phyloP scores from a whole-genome alignment of 2,113 vertebrate species.

The Setophaga kirtlandii region DNA sequence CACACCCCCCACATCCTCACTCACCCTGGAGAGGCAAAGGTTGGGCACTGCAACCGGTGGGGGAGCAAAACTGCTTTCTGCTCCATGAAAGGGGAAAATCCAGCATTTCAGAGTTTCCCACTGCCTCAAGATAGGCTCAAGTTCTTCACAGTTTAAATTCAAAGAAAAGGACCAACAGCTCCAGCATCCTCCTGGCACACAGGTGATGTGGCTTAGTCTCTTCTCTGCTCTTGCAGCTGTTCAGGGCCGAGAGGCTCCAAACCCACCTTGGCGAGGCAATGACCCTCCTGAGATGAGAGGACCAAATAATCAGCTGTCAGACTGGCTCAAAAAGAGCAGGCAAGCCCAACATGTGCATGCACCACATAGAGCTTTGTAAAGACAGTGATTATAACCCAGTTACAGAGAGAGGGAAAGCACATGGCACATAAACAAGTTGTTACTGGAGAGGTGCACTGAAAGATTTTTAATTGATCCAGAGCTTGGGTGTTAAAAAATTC shows the following conservation, averaged over 20 bases:
- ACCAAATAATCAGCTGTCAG: neutral
- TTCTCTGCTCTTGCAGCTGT: neutral
- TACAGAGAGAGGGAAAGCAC: neutral
- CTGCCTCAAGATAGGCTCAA: neutral
- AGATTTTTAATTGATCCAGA: neutral
- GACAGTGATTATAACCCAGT: neutral
- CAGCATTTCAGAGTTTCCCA: neutral
- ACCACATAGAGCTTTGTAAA: neutral
- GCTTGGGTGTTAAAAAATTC: neutral
- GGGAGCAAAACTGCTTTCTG: neutral
- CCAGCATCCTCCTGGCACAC: neutral
- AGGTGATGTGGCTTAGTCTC: neutral
- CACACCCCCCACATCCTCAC: neutral
- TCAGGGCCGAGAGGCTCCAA: neutral
- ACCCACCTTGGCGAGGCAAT: neutral
- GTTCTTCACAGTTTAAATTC: neutral
- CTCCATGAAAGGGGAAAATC: neutral
- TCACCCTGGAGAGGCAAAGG: accelerated
- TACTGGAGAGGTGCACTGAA: neutral
- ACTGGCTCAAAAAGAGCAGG: neutral
- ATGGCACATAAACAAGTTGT: neutral
- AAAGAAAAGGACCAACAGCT: neutral
- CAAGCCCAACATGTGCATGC: neutral
- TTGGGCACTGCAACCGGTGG: accelerated
- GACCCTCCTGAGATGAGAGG: neutral